phyloP scores from a whole-genome alignment of 2,797 vertebrate genomes.

The Sebastes minor region DNA sequence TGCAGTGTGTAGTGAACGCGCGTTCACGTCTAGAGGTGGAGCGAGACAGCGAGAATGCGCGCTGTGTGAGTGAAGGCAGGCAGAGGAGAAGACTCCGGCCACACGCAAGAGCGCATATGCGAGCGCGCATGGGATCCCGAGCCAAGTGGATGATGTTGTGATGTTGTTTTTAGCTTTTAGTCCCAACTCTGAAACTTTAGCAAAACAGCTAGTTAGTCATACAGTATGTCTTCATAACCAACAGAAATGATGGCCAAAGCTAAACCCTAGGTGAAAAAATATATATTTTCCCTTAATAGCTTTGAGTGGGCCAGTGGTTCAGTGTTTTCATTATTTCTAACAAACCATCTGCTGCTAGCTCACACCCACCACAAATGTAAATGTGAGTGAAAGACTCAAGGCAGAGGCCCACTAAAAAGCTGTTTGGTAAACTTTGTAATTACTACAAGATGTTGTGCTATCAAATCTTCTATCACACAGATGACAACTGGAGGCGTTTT shows the following conservation, averaged over 20 bases:
- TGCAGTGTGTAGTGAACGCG: too few species aligned
- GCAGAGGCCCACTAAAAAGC: conserved; percentile 29
- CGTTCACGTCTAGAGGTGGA: too few species aligned
- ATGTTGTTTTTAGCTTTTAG: not conserved
- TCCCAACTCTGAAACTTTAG: not conserved
- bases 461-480: conserved; percentile 30
- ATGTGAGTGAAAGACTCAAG: conserved; percentile 37
- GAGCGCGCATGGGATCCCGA: not conserved
- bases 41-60: too few species aligned
- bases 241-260: conserved; percentile 3
- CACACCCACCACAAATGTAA: conserved; percentile 54
- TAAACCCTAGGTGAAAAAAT: conserved; percentile 11
- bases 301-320: conserved; percentile 49
- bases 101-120: too few species aligned
- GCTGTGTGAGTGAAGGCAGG: too few species aligned
- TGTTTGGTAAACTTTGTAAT: conserved; percentile 50
- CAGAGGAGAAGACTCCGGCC: too few species aligned
- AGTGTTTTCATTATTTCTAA: conserved; percentile 48
- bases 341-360: conserved; percentile 54
- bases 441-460: conserved; percentile 27
- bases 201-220: not conserved
- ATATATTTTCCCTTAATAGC: conserved; percentile 27
- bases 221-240: not conserved
- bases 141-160: not conserved
- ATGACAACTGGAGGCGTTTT: conserved; percentile 33